These are phyloP conservation scores for Dicycla oo DNA, from an alignment of 2,888 invertebrate species.

Conservation along the genomic window DNA sequence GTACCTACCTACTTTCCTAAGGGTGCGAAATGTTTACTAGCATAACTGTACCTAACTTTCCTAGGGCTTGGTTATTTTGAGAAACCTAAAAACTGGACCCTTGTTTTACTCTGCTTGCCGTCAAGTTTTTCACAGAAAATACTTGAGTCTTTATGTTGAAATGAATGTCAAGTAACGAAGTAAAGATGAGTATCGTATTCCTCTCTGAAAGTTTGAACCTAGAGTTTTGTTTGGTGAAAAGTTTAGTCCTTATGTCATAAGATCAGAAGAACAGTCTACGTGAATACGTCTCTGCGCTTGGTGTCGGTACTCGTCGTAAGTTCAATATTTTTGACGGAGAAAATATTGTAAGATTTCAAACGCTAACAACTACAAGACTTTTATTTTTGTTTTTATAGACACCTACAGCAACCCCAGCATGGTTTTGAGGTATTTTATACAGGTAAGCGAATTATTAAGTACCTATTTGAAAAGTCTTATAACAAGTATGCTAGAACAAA, in stretches of 20 bases:
- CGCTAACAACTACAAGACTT: no score
- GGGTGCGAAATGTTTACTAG: conserved; percentile 1
- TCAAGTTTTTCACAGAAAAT: conserved; percentile 14
- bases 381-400: not conserved
- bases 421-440: not conserved
- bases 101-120: not conserved
- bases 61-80: conserved; percentile 4
- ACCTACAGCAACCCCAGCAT: not conserved
- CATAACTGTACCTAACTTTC: not conserved
- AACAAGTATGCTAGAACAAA: not conserved
- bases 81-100: not conserved
- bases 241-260: not conserved
- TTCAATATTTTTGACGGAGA: no score
- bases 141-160: not conserved
- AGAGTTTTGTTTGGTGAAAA: not conserved
- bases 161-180: conserved; percentile 26
- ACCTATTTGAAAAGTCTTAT: not conserved
- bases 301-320: no score
- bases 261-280: not conserved
- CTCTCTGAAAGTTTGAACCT: conserved; percentile 12
- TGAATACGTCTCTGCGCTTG: no score
- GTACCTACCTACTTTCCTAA: not conserved
- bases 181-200: conserved; percentile 12
- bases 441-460: not conserved
- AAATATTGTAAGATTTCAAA: no score